Evolutionary conservation across 2,113 vertebrate genomes (phyloP).

Genomic region (Sisor rabdophorus): DNA sequence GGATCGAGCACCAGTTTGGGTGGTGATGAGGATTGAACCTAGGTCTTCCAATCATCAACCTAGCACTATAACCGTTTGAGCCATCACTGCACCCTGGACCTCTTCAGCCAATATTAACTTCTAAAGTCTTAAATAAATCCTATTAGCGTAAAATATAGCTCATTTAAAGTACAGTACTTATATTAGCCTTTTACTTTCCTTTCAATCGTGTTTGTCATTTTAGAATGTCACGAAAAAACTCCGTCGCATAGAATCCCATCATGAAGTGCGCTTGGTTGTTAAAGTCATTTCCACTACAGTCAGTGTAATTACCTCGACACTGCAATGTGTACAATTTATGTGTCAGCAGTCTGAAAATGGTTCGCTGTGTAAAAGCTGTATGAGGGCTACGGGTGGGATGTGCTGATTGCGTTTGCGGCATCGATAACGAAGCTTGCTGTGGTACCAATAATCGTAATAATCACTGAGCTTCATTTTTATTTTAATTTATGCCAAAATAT

Average conservation of each 20-base stretch:
- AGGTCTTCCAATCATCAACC: too few relatives aligned
- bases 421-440: conserved; percentile 34
- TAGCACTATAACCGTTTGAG: too few relatives aligned
- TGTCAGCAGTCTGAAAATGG: conserved; percentile 46
- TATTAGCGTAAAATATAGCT: too few relatives aligned
- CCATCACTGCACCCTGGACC: too few relatives aligned
- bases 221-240: neutral
- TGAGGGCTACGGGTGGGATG: conserved; percentile 6
- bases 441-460: conserved; percentile 29
- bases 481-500: neutral
- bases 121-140: too few relatives aligned
- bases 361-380: conserved; percentile 22
- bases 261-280: conserved; percentile 21
- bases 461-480: conserved; percentile 27
- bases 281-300: conserved; percentile 36
- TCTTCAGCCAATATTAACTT: too few relatives aligned
- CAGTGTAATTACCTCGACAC: conserved; percentile 42
- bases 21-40: too few relatives aligned
- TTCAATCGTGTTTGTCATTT: neutral
- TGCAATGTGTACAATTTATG: conserved; percentile 47
- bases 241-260: conserved; percentile 2
- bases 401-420: conserved; percentile 8
- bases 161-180: neutral
- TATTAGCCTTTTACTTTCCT: neutral
- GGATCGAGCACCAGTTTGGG: too few relatives aligned